Conservation (phyloP, 2,797 vertebrate genomes). For the Manis crassicaudata region DNA sequence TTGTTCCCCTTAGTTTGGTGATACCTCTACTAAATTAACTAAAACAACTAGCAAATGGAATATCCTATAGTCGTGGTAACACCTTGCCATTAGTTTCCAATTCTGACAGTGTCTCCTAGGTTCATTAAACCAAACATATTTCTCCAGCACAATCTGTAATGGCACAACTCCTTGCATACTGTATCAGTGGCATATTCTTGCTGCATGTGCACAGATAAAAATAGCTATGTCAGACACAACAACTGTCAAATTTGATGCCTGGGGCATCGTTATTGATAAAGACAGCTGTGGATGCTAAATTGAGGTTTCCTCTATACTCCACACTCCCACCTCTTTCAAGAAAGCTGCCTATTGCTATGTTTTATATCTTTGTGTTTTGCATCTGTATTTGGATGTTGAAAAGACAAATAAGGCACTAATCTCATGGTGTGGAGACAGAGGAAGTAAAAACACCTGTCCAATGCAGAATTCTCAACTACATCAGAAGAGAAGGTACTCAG, state of each 20-base stretch:
- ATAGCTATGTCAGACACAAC: conserved; percentile 61
- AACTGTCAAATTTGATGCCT: conserved; percentile 69
- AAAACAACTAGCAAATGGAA: not conserved
- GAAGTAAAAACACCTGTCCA: not conserved
- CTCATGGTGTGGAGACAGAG: rapidly evolving
- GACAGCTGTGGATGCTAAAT: conserved; percentile 76
- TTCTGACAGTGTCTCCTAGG: conserved; percentile 46
- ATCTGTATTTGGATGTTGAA: conserved; percentile 50
- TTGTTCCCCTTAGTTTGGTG: not conserved
- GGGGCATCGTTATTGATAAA: conserved; percentile 53
- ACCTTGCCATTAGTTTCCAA: conserved; percentile 21
- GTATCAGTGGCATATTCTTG: conserved; percentile 35
- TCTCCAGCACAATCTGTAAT: not conserved
- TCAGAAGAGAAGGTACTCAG: not conserved
- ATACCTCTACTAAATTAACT: not conserved
- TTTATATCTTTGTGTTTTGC: conserved; percentile 42
- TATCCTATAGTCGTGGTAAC: not conserved
- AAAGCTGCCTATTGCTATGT: not conserved
- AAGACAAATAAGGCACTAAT: conserved; percentile 59
- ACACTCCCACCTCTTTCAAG: conserved; percentile 47
- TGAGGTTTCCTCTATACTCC: conserved; percentile 48
- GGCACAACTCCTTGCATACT: not conserved
- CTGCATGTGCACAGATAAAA: conserved; percentile 60
- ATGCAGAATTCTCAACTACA: not conserved
- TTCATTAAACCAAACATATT: conserved; percentile 61